Evolutionary conservation across 2,113 vertebrate genomes (phyloP).

Genomic region (Okapia johnstoni): DNA sequence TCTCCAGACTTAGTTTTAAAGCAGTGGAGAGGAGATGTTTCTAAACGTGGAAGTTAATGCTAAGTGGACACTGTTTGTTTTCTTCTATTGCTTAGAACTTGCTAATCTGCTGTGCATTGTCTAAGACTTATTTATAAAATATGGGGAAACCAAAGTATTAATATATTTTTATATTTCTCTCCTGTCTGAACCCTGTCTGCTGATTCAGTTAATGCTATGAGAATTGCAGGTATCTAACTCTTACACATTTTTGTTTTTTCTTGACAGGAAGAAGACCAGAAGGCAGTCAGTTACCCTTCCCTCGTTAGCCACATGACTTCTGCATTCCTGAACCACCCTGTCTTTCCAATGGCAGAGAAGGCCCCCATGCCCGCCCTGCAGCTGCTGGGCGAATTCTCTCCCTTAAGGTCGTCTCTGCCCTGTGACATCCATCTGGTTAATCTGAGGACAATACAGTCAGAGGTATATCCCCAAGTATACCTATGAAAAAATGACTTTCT

Average conservation of each 20-base stretch:
- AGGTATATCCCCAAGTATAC: slow-evolving; percentile 78
- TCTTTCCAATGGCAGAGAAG: slow-evolving; percentile 83
- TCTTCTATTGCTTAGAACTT: neutral
- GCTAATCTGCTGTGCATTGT: neutral
- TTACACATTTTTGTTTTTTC: neutral
- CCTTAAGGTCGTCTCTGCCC: slow-evolving; percentile 85
- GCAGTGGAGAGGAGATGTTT: neutral
- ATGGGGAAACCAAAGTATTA: neutral
- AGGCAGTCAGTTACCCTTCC: slow-evolving; percentile 87
- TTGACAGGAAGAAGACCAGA: slow-evolving; percentile 81
- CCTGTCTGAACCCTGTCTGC: neutral
- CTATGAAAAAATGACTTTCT: neutral
- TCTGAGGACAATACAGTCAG: slow-evolving; percentile 88
- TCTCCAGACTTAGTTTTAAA: neutral
- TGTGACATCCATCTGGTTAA: slow-evolving; percentile 93
- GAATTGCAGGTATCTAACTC: neutral
- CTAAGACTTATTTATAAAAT: neutral
- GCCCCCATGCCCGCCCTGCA: slow-evolving; percentile 59
- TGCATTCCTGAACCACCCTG: slow-evolving; percentile 87
- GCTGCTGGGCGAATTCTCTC: slow-evolving; percentile 81
- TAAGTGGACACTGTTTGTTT: neutral
- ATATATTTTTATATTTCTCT: neutral
- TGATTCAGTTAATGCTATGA: neutral
- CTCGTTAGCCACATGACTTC: slow-evolving; percentile 88
- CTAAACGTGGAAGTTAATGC: neutral